A percentile compares a stretch with the other conserved stretches of the same genome.
Evolutionary conservation across 1,140 invertebrate genomes (phyloP).

Genomic region (Tetragnatha versicolor): DNA sequence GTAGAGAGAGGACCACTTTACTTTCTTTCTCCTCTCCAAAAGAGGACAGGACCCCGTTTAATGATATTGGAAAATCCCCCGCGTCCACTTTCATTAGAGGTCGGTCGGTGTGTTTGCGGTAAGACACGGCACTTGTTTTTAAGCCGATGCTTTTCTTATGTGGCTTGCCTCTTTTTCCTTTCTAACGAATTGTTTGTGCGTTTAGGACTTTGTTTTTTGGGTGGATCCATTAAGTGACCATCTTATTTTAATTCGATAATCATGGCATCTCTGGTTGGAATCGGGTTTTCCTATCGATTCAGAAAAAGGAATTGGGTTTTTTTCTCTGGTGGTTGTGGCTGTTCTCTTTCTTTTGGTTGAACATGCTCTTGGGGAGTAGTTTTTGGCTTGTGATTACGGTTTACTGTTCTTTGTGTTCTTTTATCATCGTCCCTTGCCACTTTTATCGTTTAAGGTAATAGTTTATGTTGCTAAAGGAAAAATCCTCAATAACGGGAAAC

Average conservation of each 20-base stretch:
- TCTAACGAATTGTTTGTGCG: too few species aligned
- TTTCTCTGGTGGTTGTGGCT: background rate
- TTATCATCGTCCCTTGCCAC: too few species aligned
- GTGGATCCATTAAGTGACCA: background rate
- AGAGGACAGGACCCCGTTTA: background rate
- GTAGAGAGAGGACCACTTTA: conserved; percentile 28
- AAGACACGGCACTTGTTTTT: conserved; percentile 30
- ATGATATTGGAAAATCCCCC: conserved; percentile 37
- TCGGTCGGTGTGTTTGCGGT: conserved; percentile 38
- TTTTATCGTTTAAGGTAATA: too few species aligned
- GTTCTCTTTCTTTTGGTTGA: background rate
- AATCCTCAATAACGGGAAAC: too few species aligned
- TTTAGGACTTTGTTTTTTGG: background rate
- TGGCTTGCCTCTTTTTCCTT: background rate
- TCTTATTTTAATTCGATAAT: conserved; percentile 32
- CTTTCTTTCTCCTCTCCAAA: background rate
- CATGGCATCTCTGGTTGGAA: conserved; percentile 1
- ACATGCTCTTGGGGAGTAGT: background rate
- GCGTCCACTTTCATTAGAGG: conserved; percentile 29
- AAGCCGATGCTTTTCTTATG: conserved; percentile 1
- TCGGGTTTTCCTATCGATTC: background rate
- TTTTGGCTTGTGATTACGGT: background rate
- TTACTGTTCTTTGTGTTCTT: too few species aligned
- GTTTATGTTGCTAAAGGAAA: too few species aligned
- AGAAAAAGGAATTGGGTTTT: background rate